Percentiles rank a stretch among this genome's conserved stretches.
Conservation (phyloP, 2,888 invertebrate species). For the Pristionchus entomophagus region DNA sequence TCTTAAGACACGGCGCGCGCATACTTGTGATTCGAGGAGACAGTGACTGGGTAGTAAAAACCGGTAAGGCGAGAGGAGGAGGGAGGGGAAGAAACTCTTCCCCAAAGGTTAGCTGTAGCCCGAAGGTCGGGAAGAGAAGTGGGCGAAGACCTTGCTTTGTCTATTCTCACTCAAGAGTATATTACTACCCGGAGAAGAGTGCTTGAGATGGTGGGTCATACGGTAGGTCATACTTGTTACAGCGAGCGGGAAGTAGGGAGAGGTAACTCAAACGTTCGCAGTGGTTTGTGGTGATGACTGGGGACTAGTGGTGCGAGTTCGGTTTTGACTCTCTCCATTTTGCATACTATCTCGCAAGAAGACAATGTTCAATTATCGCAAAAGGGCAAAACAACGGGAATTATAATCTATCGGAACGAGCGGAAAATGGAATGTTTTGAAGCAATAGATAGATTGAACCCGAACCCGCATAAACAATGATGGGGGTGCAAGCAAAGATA, state of each 20-base stretch:
- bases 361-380: not conserved
- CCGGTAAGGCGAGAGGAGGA: not conserved
- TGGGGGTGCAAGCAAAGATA: too few species aligned
- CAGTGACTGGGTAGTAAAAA: not conserved
- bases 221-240: too few species aligned
- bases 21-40: not conserved
- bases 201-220: too few species aligned
- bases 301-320: too few species aligned
- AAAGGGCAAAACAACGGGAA: not conserved
- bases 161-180: not conserved
- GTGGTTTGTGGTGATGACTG: too few species aligned
- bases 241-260: too few species aligned
- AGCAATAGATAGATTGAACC: too few species aligned
- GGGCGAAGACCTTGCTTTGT: not conserved
- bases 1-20: not conserved
- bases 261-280: too few species aligned
- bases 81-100: not conserved
- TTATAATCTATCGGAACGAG: too few species aligned
- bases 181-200: too few species aligned
- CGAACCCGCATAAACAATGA: too few species aligned
- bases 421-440: not conserved
- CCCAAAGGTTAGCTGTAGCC: not conserved
- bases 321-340: too few species aligned
- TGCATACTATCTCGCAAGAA: not conserved
- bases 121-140: slow-evolving; percentile 12